A percentile compares a stretch with the other conserved stretches of the same genome.
Evolutionary conservation across 1,140 invertebrate species (phyloP).

Genomic region (Drosophila kepulauana): DNA sequence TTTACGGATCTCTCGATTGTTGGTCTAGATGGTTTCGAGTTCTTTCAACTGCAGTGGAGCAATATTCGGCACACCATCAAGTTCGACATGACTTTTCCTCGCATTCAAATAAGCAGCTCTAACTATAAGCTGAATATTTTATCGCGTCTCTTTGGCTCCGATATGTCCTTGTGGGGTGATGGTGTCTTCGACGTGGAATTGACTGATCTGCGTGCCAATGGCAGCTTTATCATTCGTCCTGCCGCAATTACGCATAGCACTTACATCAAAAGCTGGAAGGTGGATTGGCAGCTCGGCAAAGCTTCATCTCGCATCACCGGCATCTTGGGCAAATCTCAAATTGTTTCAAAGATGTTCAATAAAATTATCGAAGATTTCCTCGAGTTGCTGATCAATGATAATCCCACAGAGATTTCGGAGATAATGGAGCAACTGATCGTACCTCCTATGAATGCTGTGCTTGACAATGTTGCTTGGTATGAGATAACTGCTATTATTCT

Average conservation of each 20-base stretch:
- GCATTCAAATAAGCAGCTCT: slow-evolving; percentile 48
- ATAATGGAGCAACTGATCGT: slow-evolving; percentile 66
- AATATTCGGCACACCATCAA: slow-evolving; percentile 68
- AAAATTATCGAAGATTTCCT: slow-evolving; percentile 67
- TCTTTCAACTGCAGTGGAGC: slow-evolving; percentile 61
- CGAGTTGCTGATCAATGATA: slow-evolving; percentile 65
- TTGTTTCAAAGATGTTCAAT: slow-evolving; percentile 63
- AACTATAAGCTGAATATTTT: slow-evolving; percentile 65
- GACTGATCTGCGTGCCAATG: slow-evolving; percentile 61
- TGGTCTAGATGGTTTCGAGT: slow-evolving; percentile 73
- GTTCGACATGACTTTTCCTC: slow-evolving; percentile 71
- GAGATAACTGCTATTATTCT: slow-evolving; percentile 73
- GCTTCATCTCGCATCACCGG: slow-evolving; percentile 62
- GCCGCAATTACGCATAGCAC: slow-evolving; percentile 39
- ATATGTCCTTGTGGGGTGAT: slow-evolving; percentile 55
- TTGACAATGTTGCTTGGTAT: slow-evolving; percentile 70
- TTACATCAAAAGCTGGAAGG: slow-evolving; percentile 61
- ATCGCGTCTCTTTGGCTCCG: slow-evolving; percentile 40
- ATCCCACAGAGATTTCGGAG: slow-evolving; percentile 57
- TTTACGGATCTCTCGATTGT: slow-evolving; percentile 60
- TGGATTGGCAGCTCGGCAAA: slow-evolving; percentile 57
- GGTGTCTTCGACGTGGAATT: slow-evolving; percentile 62
- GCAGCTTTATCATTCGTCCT: slow-evolving; percentile 72
- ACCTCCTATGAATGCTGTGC: slow-evolving; percentile 57
- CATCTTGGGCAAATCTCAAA: slow-evolving; percentile 55